Evolutionary conservation across 2,113 vertebrate species (phyloP).

Genomic region (Gambusia affinis): DNA sequence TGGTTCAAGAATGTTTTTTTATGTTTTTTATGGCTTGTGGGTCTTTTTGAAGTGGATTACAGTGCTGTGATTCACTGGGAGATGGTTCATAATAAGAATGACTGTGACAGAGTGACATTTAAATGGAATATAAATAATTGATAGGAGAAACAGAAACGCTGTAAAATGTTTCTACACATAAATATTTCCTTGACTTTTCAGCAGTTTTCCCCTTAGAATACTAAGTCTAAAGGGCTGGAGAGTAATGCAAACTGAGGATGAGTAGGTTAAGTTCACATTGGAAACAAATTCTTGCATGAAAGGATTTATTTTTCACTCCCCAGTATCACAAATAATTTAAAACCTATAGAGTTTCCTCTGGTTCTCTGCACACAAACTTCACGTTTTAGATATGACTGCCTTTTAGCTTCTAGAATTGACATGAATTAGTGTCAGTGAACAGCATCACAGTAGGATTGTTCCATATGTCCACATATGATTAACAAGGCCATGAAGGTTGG

Average conservation of each 20-base stretch:
- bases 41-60: neutral
- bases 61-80: neutral
- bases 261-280: constrained; percentile 1
- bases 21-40: neutral
- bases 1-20: neutral
- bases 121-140: constrained; percentile 7
- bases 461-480: neutral
- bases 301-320: neutral
- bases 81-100: neutral
- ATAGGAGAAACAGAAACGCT: neutral
- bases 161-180: neutral
- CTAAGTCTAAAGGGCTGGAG: neutral
- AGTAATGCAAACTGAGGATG: neutral
- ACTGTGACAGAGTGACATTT: neutral
- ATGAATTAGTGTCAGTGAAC: neutral
- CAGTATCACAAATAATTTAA: neutral
- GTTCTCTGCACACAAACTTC: neutral
- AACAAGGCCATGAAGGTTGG: neutral
- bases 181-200: constrained; percentile 1
- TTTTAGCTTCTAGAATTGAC: neutral
- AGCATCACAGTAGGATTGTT: neutral
- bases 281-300: neutral
- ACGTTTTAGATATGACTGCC: neutral
- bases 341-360: neutral
- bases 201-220: neutral